These are phyloP conservation scores for Odontesthes bonariensis DNA, from an alignment of 2,113 vertebrate species.

Conservation along the genomic window DNA sequence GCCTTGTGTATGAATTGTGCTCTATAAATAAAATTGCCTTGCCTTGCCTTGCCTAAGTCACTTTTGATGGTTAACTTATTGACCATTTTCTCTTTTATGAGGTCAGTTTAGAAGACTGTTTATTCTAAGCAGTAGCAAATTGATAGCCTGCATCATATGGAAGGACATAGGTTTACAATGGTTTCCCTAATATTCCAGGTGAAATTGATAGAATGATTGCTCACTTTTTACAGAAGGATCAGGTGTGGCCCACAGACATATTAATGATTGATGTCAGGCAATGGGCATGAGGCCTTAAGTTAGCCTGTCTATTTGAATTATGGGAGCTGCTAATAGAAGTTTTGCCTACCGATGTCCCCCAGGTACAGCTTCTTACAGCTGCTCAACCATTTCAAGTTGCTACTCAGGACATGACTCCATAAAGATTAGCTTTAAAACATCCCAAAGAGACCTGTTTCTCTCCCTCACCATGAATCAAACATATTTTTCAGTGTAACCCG, in stretches of 20 bases:
- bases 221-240: constrained; percentile 10
- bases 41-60: too few species aligned
- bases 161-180: neutral
- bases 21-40: too few species aligned
- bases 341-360: constrained; percentile 32
- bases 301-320: constrained; percentile 67
- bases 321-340: constrained; percentile 55
- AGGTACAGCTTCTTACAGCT: constrained; percentile 10
- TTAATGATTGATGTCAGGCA: constrained; percentile 57
- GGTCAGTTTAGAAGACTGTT: too few species aligned
- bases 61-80: too few species aligned
- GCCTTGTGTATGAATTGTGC: too few species aligned
- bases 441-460: neutral
- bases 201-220: neutral
- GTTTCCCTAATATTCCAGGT: constrained; percentile 9
- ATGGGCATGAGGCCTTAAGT: constrained; percentile 42
- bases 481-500: neutral
- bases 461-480: neutral
- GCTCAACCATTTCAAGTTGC: constrained; percentile 17
- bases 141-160: too few species aligned
- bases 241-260: constrained; percentile 24
- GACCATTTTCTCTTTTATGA: too few species aligned
- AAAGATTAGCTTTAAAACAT: constrained; percentile 33
- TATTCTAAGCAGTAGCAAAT: neutral
- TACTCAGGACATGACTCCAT: neutral